Conservation (phyloP, 2,888 invertebrate genomes). For the Ischnura elegans region DNA sequence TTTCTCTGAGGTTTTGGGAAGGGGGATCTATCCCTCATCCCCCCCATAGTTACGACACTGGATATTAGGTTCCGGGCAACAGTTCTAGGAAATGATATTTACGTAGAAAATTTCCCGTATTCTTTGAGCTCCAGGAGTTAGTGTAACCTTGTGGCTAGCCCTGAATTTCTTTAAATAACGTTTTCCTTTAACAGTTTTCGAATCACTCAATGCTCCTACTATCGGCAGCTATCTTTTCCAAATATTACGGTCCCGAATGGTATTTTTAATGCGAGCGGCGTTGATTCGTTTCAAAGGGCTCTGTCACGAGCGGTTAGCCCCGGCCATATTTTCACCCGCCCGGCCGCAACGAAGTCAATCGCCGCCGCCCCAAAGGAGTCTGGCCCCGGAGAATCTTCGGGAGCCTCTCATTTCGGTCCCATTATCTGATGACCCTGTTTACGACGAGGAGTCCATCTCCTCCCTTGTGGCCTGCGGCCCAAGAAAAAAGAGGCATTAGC, state of each 20-base stretch:
- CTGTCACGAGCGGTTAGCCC: not conserved
- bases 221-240: not conserved
- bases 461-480: not conserved
- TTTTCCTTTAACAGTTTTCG: no score
- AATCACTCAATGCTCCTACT: no score
- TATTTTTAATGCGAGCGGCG: conserved; percentile 16
- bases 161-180: no score
- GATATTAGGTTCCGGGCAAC: no score
- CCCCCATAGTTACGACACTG: no score
- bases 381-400: not conserved
- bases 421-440: conserved; percentile 11
- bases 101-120: no score
- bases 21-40: no score
- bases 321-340: not conserved
- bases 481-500: not conserved
- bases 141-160: no score
- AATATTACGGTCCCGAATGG: not conserved
- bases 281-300: not conserved
- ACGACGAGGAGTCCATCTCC: not conserved
- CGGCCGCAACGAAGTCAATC: not conserved
- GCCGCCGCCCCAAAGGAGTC: not conserved
- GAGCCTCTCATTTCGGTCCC: conserved; percentile 9
- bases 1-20: no score
- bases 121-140: no score
- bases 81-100: no score